These are phyloP conservation scores for Petrolisthes manimaculis DNA, from an alignment of 2,888 invertebrate genomes.

Conservation along the genomic window DNA sequence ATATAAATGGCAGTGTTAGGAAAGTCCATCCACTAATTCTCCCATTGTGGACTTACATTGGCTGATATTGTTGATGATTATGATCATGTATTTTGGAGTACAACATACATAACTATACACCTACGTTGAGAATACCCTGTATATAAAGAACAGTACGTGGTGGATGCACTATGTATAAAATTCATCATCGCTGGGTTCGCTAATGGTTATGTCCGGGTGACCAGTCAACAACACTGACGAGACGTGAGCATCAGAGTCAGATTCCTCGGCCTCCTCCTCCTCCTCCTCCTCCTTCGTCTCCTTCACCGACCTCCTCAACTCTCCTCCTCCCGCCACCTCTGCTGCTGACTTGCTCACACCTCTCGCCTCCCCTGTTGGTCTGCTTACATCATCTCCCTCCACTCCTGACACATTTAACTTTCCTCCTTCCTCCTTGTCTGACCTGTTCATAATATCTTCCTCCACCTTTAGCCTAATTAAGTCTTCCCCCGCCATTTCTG, in stretches of 20 bases:
- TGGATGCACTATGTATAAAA: slow-evolving; percentile 26
- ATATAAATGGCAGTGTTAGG: too few species aligned
- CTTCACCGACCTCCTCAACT: neutral
- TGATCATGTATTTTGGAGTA: too few species aligned
- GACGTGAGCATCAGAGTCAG: slow-evolving; percentile 48
- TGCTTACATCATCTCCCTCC: neutral
- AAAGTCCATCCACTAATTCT: too few species aligned
- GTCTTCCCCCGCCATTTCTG: slow-evolving; percentile 4
- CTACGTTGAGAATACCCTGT: too few species aligned
- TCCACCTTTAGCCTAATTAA: neutral
- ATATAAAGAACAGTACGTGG: too few species aligned
- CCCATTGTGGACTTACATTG: too few species aligned
- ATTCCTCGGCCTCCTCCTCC: slow-evolving; percentile 1
- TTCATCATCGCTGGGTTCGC: slow-evolving; percentile 56
- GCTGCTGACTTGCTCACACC: neutral
- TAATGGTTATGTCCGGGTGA: slow-evolving; percentile 45
- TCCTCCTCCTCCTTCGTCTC: neutral
- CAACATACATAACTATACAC: too few species aligned
- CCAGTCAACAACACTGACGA: slow-evolving; percentile 40
- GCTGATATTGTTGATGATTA: too few species aligned
- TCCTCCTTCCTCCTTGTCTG: slow-evolving; percentile 7
- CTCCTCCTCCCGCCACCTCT: neutral
- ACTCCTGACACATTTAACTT: neutral
- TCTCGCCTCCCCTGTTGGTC: neutral
- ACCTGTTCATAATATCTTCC: neutral